Base-by-base conservation (phyloP, 2,113 vertebrate genomes). In the Calyptommatus sinebrachiatus region DNA sequence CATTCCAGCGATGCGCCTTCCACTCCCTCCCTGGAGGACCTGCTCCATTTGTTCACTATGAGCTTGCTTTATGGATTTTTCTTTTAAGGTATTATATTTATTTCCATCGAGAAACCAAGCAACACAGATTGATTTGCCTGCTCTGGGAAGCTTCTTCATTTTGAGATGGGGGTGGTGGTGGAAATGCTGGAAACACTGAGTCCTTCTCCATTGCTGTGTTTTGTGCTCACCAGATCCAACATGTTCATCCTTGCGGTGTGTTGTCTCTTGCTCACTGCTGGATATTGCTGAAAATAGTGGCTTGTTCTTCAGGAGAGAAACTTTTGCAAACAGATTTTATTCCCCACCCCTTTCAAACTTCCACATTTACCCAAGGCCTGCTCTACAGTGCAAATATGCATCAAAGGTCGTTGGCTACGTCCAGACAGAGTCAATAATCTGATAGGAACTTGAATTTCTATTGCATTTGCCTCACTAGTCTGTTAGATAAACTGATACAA, bases 31-130 rank as follows among this genome's bases (percentile, higher is more conserved):
- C 92, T 29, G 28, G 88, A 87, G 90, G 78, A 67, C 78, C 65
- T 63, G 73, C 89, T 86, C 88, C 88, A 88, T 90, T 91, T 92
- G 87, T 90, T 66, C 87, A 72, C 83, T 88, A 68, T 7, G 31
- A 88, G 76, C 83, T 90, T 31, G 46, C 68, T 72, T 72, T 85
- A 89, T 92, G 79, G 88, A 91, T 89, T 92, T 92, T 84, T 83
- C 75, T 85, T 84, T 71, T 74, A 72, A 89, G 88, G 79, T 77
- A 91, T 87, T 89, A 85, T 87, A 88, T 92, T 90, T 90, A 78
- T 91, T 94, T 92, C 85, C 89, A 91, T 89, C 78, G 88, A 87
- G 79, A 87, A 91, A 70, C 70, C 79, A 85, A 88, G 81, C 88
- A 88, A 80, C 83, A 90, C 88, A 91, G 82, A 89, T 81, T 75